These are phyloP conservation scores for Plagodis pulveraria DNA, from an alignment of 2,888 invertebrate species.

Conservation along the genomic window DNA sequence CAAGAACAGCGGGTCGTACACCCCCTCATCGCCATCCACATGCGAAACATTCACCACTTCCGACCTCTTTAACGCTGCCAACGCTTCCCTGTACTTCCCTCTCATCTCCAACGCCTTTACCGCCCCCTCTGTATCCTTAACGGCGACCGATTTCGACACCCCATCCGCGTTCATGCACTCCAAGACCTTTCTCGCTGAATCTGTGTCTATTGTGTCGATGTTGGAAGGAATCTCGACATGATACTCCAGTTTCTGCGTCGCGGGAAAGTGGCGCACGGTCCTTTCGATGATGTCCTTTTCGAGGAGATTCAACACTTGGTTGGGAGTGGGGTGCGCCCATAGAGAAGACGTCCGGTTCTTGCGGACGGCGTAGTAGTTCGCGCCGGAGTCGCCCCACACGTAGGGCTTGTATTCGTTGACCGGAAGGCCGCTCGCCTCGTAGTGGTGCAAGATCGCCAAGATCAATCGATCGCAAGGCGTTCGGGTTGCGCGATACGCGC, in stretches of 20 bases:
- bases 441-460: slow-evolving; percentile 87
- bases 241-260: slow-evolving; percentile 84
- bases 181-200: slow-evolving; percentile 46
- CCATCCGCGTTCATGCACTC: slow-evolving; percentile 52
- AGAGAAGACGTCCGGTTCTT: slow-evolving; percentile 82
- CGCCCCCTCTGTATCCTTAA: slow-evolving; percentile 54
- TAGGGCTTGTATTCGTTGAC: slow-evolving; percentile 90
- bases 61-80: slow-evolving; percentile 41
- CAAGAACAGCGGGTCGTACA: slow-evolving; percentile 94
- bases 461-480: slow-evolving; percentile 89
- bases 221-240: slow-evolving; percentile 61
- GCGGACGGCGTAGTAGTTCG: slow-evolving; percentile 90
- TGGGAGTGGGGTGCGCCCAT: slow-evolving; percentile 89
- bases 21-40: slow-evolving; percentile 56
- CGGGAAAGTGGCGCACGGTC: slow-evolving; percentile 90
- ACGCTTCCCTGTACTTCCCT: slow-evolving; percentile 48
- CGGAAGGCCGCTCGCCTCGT: slow-evolving; percentile 88
- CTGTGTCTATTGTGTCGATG: slow-evolving; percentile 38
- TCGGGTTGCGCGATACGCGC: slow-evolving; percentile 91
- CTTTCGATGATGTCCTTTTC: slow-evolving; percentile 86
- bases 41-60: slow-evolving; percentile 58
- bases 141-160: slow-evolving; percentile 42
- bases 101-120: slow-evolving; percentile 50
- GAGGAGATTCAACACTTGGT: slow-evolving; percentile 90
- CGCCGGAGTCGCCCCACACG: slow-evolving; percentile 93